A percentile compares a stretch with the other conserved stretches of the same genome.
Conservation (phyloP, 2,113 vertebrate species). For the Gambusia affinis region DNA sequence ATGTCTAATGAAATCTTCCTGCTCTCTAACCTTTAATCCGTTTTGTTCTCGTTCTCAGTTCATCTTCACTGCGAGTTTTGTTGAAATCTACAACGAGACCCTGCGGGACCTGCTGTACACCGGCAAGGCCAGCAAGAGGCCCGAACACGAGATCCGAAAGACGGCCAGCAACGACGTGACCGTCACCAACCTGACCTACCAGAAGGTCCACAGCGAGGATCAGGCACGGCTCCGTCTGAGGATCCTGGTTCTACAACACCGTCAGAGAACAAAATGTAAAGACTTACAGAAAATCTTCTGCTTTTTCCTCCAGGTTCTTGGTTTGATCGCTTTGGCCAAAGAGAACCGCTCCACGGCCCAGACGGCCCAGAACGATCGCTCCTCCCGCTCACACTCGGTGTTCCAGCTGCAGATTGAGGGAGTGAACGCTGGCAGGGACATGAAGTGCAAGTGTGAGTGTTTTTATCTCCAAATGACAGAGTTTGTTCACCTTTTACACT, state of each 20-base stretch:
- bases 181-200: slow-evolving; percentile 76
- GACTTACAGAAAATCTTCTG: background rate
- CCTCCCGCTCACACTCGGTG: slow-evolving; percentile 91
- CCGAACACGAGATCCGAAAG: slow-evolving; percentile 79
- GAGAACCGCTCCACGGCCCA: slow-evolving; percentile 89
- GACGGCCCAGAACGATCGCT: slow-evolving; percentile 90
- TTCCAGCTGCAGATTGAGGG: slow-evolving; percentile 89
- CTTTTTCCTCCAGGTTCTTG: slow-evolving; percentile 81
- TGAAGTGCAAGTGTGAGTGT: slow-evolving; percentile 82
- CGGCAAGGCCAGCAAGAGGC: slow-evolving; percentile 76
- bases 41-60: slow-evolving; percentile 61
- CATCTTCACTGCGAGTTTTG: slow-evolving; percentile 86
- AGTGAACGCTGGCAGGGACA: slow-evolving; percentile 79
- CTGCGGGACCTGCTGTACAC: slow-evolving; percentile 83
- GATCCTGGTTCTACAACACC: background rate
- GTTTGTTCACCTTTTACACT: background rate
- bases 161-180: slow-evolving; percentile 58
- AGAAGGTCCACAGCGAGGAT: slow-evolving; percentile 72
- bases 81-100: slow-evolving; percentile 94
- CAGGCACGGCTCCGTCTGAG: slow-evolving; percentile 60
- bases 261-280: background rate
- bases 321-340: slow-evolving; percentile 88
- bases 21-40: background rate
- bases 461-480: background rate
- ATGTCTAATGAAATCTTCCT: background rate